Evolutionary conservation across 2,797 vertebrate species (phyloP).

Genomic region (Acipenser transmontanus): DNA sequence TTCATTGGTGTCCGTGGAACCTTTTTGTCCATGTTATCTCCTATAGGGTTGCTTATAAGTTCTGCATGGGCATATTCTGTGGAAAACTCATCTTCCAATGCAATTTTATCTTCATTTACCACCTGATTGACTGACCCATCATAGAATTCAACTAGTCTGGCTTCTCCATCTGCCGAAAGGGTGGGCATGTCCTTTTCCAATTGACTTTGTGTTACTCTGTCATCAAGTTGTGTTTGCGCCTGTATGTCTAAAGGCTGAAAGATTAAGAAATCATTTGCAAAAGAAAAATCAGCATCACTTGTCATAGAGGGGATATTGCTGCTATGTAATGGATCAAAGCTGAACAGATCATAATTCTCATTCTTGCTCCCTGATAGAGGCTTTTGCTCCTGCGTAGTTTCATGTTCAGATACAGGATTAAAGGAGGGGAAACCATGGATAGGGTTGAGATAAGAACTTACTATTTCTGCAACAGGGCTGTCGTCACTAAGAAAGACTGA

Average conservation of each 20-base stretch:
- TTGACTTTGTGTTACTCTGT: conserved; percentile 21
- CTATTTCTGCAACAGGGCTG: conserved; percentile 74
- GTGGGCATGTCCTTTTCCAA: conserved; percentile 47
- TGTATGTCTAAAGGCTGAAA: conserved; percentile 31
- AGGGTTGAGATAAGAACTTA: conserved; percentile 66
- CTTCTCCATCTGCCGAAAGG: conserved; percentile 62
- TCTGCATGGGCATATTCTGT: conserved; percentile 10
- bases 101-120: conserved; percentile 39
- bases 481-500: conserved; percentile 93
- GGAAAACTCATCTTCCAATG: conserved; percentile 39
- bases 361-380: conserved; percentile 49
- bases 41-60: conserved; percentile 12
- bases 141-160: conserved; percentile 64
- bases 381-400: conserved; percentile 64
- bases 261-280: conserved; percentile 42
- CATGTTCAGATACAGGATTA: conserved; percentile 62
- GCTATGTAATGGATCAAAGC: conserved; percentile 65
- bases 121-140: conserved; percentile 47
- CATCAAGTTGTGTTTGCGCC: conserved; percentile 49
- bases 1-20: conserved; percentile 82
- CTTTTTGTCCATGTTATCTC: conserved; percentile 57
- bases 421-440: conserved; percentile 71
- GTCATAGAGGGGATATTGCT: conserved; percentile 52
- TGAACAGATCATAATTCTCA: conserved; percentile 73
- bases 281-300: conserved; percentile 55